phyloP scores from a whole-genome alignment of 2,113 vertebrate genomes.

The Ia io region DNA sequence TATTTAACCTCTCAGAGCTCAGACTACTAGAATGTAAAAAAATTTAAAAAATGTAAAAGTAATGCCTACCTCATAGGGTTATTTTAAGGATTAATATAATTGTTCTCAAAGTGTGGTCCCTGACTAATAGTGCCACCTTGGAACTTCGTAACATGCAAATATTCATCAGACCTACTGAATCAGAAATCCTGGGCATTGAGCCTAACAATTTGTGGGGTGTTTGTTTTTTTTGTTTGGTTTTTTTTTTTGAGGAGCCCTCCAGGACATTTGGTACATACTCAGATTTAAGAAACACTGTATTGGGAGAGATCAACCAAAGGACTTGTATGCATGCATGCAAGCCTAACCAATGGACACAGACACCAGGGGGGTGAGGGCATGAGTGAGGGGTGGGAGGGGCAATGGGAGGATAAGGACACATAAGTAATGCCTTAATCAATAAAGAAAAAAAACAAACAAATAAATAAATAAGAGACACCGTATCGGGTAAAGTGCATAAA shows the following conservation, averaged over 20 bases:
- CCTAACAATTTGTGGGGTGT: neutral
- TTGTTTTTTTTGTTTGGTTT: no score
- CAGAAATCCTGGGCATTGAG: neutral
- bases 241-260: neutral
- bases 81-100: neutral
- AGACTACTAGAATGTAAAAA: neutral
- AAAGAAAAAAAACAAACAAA: no score
- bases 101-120: neutral
- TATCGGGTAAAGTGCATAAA: neutral
- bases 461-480: no score
- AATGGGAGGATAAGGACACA: no score
- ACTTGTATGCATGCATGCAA: no score
- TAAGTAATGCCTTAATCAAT: no score
- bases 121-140: neutral
- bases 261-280: neutral
- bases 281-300: neutral
- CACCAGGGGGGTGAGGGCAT: no score
- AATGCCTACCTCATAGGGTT: neutral
- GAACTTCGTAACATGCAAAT: neutral
- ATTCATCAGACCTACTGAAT: neutral
- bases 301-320: no score
- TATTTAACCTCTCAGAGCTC: neutral
- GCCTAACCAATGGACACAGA: no score
- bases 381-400: no score
- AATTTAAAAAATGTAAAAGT: neutral